A percentile compares a stretch with the other conserved stretches of the same genome.
Conservation (phyloP, 2,888 invertebrate genomes). For the Ptychoptera contaminata region DNA sequence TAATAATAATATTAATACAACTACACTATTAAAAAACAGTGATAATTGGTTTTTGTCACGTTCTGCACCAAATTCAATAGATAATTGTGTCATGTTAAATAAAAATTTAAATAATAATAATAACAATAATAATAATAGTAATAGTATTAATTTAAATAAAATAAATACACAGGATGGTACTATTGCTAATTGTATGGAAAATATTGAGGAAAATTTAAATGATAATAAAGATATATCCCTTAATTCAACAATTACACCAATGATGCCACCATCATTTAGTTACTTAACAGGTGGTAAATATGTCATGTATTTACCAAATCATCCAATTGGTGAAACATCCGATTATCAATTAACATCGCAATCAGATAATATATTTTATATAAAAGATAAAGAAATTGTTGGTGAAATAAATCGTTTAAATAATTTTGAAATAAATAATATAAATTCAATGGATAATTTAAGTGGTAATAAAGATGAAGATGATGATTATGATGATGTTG, state of each 20-base stretch:
- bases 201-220: background rate
- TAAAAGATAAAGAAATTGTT: no score
- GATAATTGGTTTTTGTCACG: slow-evolving; percentile 72
- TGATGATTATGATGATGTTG: no score
- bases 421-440: no score
- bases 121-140: background rate
- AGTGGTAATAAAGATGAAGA: no score
- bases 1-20: slow-evolving; percentile 6
- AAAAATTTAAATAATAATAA: background rate
- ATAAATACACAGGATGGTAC: background rate
- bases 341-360: slow-evolving; percentile 22
- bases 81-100: slow-evolving; percentile 17
- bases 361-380: background rate
- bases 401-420: no score
- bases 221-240: background rate
- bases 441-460: no score
- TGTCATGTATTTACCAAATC: slow-evolving; percentile 54
- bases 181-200: slow-evolving; percentile 1
- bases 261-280: slow-evolving; percentile 30
- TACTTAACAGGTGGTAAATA: slow-evolving; percentile 51
- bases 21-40: slow-evolving; percentile 8
- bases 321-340: slow-evolving; percentile 22
- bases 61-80: slow-evolving; percentile 63
- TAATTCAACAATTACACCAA: background rate
- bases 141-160: slow-evolving; percentile 1